Evolutionary conservation across 2,797 vertebrate genomes (phyloP), one percentile per base, ranked within the genome.

Genomic region (Poeciliopsis gracilis): DNA sequence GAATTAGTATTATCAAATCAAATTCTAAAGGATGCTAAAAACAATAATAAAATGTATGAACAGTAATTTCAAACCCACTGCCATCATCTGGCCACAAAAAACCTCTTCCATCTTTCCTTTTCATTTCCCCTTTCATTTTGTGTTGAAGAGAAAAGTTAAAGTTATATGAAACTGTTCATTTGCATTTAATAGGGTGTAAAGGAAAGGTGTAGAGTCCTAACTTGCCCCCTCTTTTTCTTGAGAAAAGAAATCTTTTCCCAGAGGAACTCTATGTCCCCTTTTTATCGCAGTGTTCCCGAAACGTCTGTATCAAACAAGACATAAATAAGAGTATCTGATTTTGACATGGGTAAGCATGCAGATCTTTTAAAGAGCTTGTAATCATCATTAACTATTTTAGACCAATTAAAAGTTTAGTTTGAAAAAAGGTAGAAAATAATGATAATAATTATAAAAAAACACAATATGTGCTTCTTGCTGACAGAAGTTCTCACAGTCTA

Each of bases 231-330:
- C 30, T 61, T 61, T 61, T 7, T 61, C 30, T 2, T 61, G 13
- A 15, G 15, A 33, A 59, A 89, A 78, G 63, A 89, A 88, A 86
- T 72, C 13, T 73, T 82, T 88, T 81, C 75, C 67, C 46, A 71
- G 33, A 78, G 78, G 78, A 84, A 76, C 23, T 0, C 33, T 77
- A 61, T 23, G 72, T 77, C 59, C 77, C 41, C 72, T 73, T 82
- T 78, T 87, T 49, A 72, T 73, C n/a, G 41, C 15, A 11, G 76
- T 36, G 41, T 59, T 89, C 76, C 83, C 78, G 87, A 90, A 75
- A 82, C 70, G 61, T 82, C 33, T 7, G 46, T 73, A 83, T 91
- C 83, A 86, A 92, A 88, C 71, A 84, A 88, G 77, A 85, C 1
- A 25, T 86, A 83, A 90, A 77, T 61, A 84, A 67, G 89, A 90